Conservation (phyloP, 2,888 invertebrate species). For the Drosophila mimica region DNA sequence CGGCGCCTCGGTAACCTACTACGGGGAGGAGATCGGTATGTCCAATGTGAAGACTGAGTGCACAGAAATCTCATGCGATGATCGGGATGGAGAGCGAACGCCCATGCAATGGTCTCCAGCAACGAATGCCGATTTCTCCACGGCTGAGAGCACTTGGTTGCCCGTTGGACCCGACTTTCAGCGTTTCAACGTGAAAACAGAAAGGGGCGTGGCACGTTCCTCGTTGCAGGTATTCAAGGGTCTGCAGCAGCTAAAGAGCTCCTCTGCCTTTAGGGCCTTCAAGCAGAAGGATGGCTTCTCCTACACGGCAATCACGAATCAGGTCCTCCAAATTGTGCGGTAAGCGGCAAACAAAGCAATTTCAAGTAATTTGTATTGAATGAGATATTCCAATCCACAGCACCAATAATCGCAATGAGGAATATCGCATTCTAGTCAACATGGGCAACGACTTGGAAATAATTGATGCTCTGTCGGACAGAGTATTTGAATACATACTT, state of each 20-base stretch:
- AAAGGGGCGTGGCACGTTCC: slow-evolving; percentile 86
- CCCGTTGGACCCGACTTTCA: slow-evolving; percentile 88
- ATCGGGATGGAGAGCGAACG: slow-evolving; percentile 87
- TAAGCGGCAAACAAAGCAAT: slow-evolving; percentile 23
- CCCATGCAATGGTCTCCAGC: slow-evolving; percentile 87
- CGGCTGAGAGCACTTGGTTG: slow-evolving; percentile 87
- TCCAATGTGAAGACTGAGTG: slow-evolving; percentile 85
- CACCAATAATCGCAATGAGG: slow-evolving; percentile 66
- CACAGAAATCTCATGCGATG: slow-evolving; percentile 76
- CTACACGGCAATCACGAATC: slow-evolving; percentile 76
- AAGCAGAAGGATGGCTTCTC: slow-evolving; percentile 72
- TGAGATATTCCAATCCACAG: slow-evolving; percentile 29
- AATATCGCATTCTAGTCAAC: slow-evolving; percentile 80
- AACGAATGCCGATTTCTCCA: slow-evolving; percentile 87
- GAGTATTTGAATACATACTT: slow-evolving; percentile 72
- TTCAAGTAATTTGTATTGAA: accelerated
- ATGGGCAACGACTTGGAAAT: slow-evolving; percentile 75
- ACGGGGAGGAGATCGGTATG: slow-evolving; percentile 92
- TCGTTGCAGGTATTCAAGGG: slow-evolving; percentile 87
- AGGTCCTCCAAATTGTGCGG: slow-evolving; percentile 82
- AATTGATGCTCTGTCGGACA: slow-evolving; percentile 58
- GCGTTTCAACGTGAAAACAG: slow-evolving; percentile 87
- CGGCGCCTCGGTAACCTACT: slow-evolving; percentile 92
- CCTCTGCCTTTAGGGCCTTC: slow-evolving; percentile 81
- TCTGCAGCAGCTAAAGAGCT: slow-evolving; percentile 86